phyloP scores from a whole-genome alignment of 1,140 invertebrate genomes.

The Rhagoletis zephyria region DNA sequence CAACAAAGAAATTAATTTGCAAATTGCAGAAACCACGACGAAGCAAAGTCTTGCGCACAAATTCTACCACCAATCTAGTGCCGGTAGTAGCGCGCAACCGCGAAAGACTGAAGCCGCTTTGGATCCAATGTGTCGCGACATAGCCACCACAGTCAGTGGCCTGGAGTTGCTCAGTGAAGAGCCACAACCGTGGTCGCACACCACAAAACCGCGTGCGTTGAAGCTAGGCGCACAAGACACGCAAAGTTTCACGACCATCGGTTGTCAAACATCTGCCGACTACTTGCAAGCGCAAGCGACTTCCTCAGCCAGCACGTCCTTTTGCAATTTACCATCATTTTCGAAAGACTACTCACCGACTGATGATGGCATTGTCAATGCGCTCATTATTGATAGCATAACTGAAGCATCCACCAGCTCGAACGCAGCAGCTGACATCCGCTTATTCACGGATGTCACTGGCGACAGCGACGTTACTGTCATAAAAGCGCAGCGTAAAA shows the following conservation, averaged over 20 bases:
- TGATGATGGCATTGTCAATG: constrained; percentile 23
- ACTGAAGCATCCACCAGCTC: not conserved
- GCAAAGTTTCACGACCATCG: constrained; percentile 6
- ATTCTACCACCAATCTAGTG: not conserved
- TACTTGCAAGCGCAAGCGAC: not conserved
- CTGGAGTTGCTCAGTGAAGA: constrained; percentile 8
- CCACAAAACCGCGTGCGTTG: not conserved
- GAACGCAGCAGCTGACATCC: not conserved
- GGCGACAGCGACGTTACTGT: not conserved
- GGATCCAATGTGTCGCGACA: constrained; percentile 35
- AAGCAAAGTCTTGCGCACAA: not conserved
- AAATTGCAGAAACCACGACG: not conserved
- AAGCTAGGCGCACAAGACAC: not conserved
- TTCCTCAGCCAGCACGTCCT: not conserved
- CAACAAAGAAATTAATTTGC: not conserved
- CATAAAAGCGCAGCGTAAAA: not conserved
- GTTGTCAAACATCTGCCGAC: not conserved
- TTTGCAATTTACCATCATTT: not conserved
- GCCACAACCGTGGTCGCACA: not conserved
- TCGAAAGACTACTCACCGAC: not conserved
- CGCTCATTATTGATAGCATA: not conserved
- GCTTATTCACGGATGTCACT: not conserved
- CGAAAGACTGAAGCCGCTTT: not conserved
- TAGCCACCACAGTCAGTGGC: constrained; percentile 19
- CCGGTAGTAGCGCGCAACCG: not conserved